Evolutionary conservation across 2,797 vertebrate species (phyloP), one percentile per base, ranked within the genome.

Genomic region (Alca torda): DNA sequence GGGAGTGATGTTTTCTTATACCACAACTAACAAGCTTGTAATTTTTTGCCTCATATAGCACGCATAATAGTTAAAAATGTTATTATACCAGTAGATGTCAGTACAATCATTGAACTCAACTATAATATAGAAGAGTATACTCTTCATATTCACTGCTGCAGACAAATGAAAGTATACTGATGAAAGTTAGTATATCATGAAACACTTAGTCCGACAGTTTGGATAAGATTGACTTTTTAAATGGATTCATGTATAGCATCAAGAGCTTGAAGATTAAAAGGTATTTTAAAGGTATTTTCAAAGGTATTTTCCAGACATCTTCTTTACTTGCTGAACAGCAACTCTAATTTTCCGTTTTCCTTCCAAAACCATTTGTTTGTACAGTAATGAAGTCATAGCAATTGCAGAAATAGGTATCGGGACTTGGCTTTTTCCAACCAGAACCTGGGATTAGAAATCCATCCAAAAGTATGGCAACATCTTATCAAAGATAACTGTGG

Each of bases 41-140:
- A 43, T 76, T 57, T 92, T 92, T 83, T 56, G 37, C 39, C 51
- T 91, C 57, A 74, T 74, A 74, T 74, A 75, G 48, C 8, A 37
- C 21, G 13, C 15, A 25, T 18, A 82, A 31, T 50, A 69, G 51
- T 92, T 83, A 45, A 60, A 89, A 90, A 50, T 91, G 69, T 54
- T 85, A 25, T 85, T 84, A 69, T 56, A 91, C 97, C 98, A 98
- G 98, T 95, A 98, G 98, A 96, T 98, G 98, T 98, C 98, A 98
- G 97, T 97, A 82, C 88, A 97, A 84, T 93, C 98, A 98, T 94
- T 97, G 93, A 94, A 88, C 95, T 97, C 78, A 89, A 39, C 43
- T 59, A 59, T 30, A 81, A n/a, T 33, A 59, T 5, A 87, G 23
- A 15, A 57, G 35, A 94, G 16, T 37, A 43, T 69, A 19, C 64